A percentile compares a stretch with the other conserved stretches of the same genome.
phyloP scores from a whole-genome alignment of 2,113 vertebrate species.

The Coptodon rendalli region DNA sequence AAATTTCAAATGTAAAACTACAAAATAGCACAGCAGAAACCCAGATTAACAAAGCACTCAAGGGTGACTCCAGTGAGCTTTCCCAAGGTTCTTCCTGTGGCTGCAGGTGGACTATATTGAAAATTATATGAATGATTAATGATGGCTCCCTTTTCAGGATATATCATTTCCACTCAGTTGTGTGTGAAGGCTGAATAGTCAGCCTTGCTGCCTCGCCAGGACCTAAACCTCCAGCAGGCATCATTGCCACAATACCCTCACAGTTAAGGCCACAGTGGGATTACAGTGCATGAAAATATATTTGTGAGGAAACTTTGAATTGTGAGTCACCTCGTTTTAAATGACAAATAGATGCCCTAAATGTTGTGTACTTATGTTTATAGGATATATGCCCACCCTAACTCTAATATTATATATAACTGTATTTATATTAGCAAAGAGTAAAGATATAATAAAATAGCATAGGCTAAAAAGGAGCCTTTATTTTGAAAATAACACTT shows the following conservation, averaged over 20 bases:
- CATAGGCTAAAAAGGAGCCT: not conserved
- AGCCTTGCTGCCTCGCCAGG: accelerated
- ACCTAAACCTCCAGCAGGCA: not conserved
- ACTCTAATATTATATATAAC: not conserved
- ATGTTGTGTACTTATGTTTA: not conserved
- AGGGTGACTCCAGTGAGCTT: not conserved
- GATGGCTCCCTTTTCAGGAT: not conserved
- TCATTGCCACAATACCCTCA: accelerated
- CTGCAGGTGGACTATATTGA: not conserved
- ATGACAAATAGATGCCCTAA: not conserved
- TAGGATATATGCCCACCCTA: not conserved
- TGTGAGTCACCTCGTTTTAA: not conserved
- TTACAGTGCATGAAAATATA: accelerated
- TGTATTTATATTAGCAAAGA: not conserved
- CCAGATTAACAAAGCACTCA: not conserved
- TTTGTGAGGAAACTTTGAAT: not conserved
- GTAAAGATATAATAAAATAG: not conserved
- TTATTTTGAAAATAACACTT: not conserved
- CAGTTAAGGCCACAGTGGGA: accelerated
- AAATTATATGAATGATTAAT: not conserved
- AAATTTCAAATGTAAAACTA: not conserved
- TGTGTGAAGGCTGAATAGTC: not conserved
- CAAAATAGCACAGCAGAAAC: not conserved
- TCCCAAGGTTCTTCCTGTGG: not conserved
- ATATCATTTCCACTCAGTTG: not conserved